Evolutionary conservation across 2,888 invertebrate genomes (phyloP), one percentile per base, ranked within the genome.

Genomic region (Dicycla oo): DNA sequence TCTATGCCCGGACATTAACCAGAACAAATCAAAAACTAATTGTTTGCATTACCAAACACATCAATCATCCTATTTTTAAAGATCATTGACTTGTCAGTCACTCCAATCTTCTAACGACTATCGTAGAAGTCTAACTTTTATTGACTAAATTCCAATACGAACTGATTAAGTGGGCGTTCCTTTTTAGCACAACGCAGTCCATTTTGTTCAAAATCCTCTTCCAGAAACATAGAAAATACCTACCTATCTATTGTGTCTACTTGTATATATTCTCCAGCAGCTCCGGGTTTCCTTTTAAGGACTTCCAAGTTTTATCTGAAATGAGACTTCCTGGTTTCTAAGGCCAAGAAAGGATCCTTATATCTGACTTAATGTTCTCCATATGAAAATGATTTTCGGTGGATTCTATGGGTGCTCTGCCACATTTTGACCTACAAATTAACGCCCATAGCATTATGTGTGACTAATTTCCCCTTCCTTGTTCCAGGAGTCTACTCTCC

Each of bases 401-500:
- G 10, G 10, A 45, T 38, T 47, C 15, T 69, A 11, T n/a, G 6
- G 20, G 3, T 13, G 15, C 10, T 18, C 1, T 7, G 4, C 3
- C 15, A 38, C 23, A 26, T 20, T 60, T 62, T 18, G 11, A 23
- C 18, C 11, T 20, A 60, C 13, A 61, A 61, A 11, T 61, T 26
- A 47, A 26, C 13, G 26, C 13, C 26, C 49, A 26, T 2, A 26
- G 23, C 51, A 15, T 15, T n/a, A 60, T 0, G 11, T 10, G 38
- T 38, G 30, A 47, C 30, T 43, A 69, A 79, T 26, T 15, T 23
- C 8, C 49, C 47, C 11, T 11, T 56, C 30, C 71, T 60, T 62
- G 49, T 77, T 91, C 85, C 91, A 97, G 98, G 90, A 98, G 98
- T 91, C 96, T 98, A 64, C 94, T 99, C 67, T 97, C 98, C 8